phyloP scores from a whole-genome alignment of 2,888 invertebrate genomes.

The Oscheius myriophilus region DNA sequence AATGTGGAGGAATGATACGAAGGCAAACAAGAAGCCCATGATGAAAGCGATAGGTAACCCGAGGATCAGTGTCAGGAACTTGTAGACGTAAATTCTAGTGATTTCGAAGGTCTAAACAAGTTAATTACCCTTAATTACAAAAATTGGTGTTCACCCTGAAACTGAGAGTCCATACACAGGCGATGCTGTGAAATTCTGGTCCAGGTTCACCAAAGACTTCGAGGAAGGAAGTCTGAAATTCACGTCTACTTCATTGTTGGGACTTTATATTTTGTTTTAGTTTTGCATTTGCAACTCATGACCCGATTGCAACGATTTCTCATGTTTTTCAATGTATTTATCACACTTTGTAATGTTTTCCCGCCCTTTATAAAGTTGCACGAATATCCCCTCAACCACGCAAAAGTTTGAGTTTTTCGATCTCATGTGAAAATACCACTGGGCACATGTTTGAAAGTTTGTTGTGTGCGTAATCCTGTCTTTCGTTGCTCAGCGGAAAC shows the following conservation, averaged over 20 bases:
- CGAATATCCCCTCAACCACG: no score
- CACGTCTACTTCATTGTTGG: no score
- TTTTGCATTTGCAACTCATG: no score
- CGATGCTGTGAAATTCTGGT: slow-evolving; percentile 46
- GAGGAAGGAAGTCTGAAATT: slow-evolving; percentile 42
- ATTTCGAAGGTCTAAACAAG: slow-evolving; percentile 42
- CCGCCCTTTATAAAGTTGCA: no score
- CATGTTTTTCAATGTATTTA: no score
- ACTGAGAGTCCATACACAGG: slow-evolving; percentile 49
- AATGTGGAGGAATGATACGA: slow-evolving; percentile 44
- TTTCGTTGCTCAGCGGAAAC: no score
- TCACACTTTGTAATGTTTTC: no score
- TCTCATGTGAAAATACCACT: no score
- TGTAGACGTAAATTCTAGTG: slow-evolving; percentile 47
- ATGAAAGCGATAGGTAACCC: slow-evolving; percentile 45
- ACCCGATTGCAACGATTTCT: no score
- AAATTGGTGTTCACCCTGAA: slow-evolving; percentile 33
- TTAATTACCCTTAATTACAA: not conserved
- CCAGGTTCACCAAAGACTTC: slow-evolving; percentile 50
- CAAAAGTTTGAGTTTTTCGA: no score
- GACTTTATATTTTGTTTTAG: no score
- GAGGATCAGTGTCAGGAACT: slow-evolving; percentile 45
- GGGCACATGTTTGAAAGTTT: not conserved
- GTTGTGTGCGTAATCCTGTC: not conserved
- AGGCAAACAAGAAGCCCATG: slow-evolving; percentile 46